Conservation (phyloP, 2,888 invertebrate genomes). For the Blera fallax region DNA sequence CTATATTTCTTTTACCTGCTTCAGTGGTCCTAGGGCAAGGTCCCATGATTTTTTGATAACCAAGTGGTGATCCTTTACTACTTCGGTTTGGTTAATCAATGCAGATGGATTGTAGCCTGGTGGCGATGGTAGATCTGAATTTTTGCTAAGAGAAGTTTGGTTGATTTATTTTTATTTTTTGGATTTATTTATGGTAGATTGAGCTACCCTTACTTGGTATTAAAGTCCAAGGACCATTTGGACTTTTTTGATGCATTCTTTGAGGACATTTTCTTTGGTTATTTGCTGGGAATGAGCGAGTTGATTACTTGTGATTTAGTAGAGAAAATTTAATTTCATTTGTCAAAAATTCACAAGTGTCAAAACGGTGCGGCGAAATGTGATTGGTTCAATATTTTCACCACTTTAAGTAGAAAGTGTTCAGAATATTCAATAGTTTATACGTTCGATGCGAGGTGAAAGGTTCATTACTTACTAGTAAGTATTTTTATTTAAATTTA, state of each 20-base stretch:
- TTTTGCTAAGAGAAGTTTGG: slow-evolving; percentile 76
- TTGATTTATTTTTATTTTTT: not conserved
- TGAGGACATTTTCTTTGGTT: slow-evolving; percentile 77
- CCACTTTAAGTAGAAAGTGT: slow-evolving; percentile 3
- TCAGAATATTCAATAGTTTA: not conserved
- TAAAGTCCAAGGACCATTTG: slow-evolving; percentile 87
- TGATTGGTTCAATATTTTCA: slow-evolving; percentile 30
- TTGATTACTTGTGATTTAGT: not conserved
- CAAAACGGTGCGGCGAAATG: slow-evolving; percentile 1
- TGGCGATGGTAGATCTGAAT: slow-evolving; percentile 87
- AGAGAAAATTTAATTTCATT: slow-evolving; percentile 16
- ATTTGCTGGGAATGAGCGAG: not conserved
- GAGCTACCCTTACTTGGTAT: slow-evolving; percentile 82
- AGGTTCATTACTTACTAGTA: too few relatives aligned
- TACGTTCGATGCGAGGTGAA: not conserved
- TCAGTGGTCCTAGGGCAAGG: slow-evolving; percentile 95
- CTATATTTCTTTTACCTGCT: slow-evolving; percentile 85
- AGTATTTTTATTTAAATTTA: too few relatives aligned
- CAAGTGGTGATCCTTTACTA: slow-evolving; percentile 91
- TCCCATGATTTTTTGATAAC: slow-evolving; percentile 98
- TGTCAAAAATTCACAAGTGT: slow-evolving; percentile 30
- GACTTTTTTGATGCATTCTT: slow-evolving; percentile 82
- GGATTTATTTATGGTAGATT: not conserved
- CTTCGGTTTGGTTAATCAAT: slow-evolving; percentile 88
- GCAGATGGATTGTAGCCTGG: slow-evolving; percentile 92